Base-by-base conservation (phyloP, 2,797 vertebrate species). In the Hypotaenidia philippensis region DNA sequence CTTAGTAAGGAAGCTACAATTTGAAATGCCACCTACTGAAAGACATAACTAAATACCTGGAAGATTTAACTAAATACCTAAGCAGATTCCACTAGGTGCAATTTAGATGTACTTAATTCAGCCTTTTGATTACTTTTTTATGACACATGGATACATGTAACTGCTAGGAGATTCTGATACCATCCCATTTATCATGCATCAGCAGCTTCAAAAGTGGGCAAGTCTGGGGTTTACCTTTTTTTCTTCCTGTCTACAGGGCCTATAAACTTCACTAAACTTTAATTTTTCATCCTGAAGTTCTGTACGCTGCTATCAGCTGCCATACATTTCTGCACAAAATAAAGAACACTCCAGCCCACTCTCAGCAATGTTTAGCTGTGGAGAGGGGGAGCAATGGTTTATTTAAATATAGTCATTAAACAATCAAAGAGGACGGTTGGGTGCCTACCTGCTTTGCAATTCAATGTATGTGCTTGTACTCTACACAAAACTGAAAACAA, bases 191-290 rank as follows among this genome's bases (percentile, higher is more conserved):
- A 59, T 31, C 1, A 4, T 34, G 18, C 13, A 52, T 25, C 15
- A 27, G 15, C 10, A 1, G 0, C 29, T 57, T 85, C 23, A 52
- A n/a, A 57, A 60, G 17, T 2, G 0, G 10, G 8, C 1, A 74
- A 74, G 59, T 29, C 19, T 26, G 4, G 2, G 2, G 0, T 89
- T 87, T 32, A 12, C 5, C 5, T 27, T n/a, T 5, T 49, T 19
- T 3, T 13, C 1, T 5, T 50, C n/a, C 26, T 36, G 3, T 31
- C 40, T 45, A 2, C 38, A 21, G 14, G 85, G 47, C 40, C 55
- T 77, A 65, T 32, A 23, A 90, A n/a, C 1, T 65, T 83, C 44
- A 8, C 2, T 22, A 60, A 60, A 66, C 3, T 10, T 40, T 13
- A 57, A 32, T 38, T 45, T 82, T 68, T 49, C 36, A 53, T 23